phyloP scores from a whole-genome alignment of 2,888 invertebrate species.

The Orthosia cruda region DNA sequence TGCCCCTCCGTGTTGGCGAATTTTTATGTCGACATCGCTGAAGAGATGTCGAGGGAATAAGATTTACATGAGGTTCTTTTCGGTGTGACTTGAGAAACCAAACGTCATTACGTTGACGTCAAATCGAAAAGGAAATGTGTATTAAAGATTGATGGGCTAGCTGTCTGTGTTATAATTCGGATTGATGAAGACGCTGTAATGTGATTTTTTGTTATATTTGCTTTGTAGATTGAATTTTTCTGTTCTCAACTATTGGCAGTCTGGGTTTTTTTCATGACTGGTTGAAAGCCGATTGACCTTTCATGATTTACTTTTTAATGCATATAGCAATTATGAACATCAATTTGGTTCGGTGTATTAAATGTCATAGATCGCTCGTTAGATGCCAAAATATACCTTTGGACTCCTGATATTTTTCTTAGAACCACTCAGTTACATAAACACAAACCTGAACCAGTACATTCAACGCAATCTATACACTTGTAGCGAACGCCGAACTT shows the following conservation, averaged over 20 bases:
- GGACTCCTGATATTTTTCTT: not conserved
- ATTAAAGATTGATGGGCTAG: conserved; percentile 61
- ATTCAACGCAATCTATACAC: conserved; percentile 43
- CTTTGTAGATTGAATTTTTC: conserved; percentile 7
- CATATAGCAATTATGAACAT: not conserved
- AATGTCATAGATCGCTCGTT: too few relatives aligned
- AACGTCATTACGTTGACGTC: conserved; percentile 66
- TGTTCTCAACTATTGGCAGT: not conserved
- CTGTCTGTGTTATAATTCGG: conserved; percentile 58
- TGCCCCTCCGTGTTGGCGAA: conserved; percentile 62
- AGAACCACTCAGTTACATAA: conserved; percentile 24
- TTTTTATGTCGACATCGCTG: conserved; percentile 65
- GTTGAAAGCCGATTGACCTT: not conserved
- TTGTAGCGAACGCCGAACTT: conserved; percentile 46
- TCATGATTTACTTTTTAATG: too few relatives aligned
- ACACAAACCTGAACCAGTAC: conserved; percentile 20
- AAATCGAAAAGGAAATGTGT: conserved; percentile 63
- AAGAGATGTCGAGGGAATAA: conserved; percentile 67
- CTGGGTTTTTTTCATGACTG: not conserved
- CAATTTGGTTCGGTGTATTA: not conserved
- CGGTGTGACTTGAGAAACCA: conserved; percentile 56
- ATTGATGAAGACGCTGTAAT: conserved; percentile 52
- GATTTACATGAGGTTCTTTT: conserved; percentile 65
- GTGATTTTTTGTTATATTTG: conserved; percentile 16
- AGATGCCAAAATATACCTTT: too few relatives aligned